These are phyloP conservation scores for Oxyscelio sp. DNA, from an alignment of 2,888 invertebrate species.

Conservation along the genomic window DNA sequence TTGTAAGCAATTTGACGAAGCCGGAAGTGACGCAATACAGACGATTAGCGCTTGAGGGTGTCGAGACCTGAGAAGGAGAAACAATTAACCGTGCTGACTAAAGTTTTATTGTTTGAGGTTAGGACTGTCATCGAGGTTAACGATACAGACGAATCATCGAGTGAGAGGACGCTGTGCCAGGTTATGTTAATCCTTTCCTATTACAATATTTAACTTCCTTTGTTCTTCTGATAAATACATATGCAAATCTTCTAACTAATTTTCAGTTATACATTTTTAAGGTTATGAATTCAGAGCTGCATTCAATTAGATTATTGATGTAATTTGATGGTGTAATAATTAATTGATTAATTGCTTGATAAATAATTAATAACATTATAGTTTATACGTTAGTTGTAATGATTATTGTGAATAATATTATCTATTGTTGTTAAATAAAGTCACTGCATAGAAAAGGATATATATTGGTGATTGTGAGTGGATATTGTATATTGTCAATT, in stretches of 20 bases:
- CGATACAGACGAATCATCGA: not conserved
- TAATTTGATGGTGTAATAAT: not conserved
- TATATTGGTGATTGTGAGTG: too few species aligned
- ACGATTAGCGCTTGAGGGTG: not conserved
- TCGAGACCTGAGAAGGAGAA: not conserved
- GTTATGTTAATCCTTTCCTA: not conserved
- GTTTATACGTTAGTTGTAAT: too few species aligned
- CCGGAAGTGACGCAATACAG: not conserved
- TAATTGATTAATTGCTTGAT: too few species aligned
- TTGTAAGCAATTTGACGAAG: not conserved
- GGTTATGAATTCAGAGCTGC: not conserved
- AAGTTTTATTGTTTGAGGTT: not conserved
- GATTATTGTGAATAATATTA: too few species aligned
- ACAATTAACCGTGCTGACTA: not conserved
- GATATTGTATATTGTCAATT: too few species aligned
- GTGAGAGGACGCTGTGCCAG: not conserved
- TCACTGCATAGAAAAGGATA: too few species aligned
- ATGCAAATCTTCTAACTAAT: not conserved
- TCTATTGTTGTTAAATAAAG: too few species aligned
- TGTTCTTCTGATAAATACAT: not conserved
- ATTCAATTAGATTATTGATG: not conserved
- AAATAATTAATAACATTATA: too few species aligned
- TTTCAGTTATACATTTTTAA: not conserved
- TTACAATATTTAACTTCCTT: not conserved
- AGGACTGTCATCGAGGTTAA: not conserved